These are phyloP conservation scores for Pheosia tremula DNA, from an alignment of 2,888 invertebrate species.

Conservation along the genomic window DNA sequence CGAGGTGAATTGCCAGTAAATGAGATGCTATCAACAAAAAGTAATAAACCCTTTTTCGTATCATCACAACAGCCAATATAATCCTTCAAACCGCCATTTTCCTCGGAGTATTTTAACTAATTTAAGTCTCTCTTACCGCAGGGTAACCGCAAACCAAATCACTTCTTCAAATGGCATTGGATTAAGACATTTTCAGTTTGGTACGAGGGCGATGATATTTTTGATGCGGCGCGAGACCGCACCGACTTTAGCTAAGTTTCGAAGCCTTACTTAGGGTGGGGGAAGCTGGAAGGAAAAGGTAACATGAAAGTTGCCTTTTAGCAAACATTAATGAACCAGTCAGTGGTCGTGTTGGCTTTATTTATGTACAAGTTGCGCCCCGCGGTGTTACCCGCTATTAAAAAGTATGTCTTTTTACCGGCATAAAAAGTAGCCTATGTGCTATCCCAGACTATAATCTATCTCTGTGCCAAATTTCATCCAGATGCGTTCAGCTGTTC, in stretches of 20 bases:
- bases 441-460: too few species aligned
- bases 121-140: conserved; percentile 31
- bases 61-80: neutral
- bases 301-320: conserved; percentile 55
- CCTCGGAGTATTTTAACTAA: conserved; percentile 35
- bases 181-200: conserved; percentile 40
- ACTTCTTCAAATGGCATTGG: conserved; percentile 37
- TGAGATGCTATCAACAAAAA: too few species aligned
- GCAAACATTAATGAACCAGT: conserved; percentile 13
- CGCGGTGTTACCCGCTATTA: too few species aligned
- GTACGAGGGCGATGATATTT: conserved; percentile 49
- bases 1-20: too few species aligned
- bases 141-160: conserved; percentile 39
- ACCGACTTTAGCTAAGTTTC: conserved; percentile 47
- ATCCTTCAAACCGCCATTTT: conserved; percentile 1
- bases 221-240: conserved; percentile 58
- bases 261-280: conserved; percentile 36
- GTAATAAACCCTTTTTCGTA: too few species aligned
- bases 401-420: too few species aligned
- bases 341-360: too few species aligned
- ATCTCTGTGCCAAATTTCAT: too few species aligned
- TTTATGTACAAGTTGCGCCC: too few species aligned
- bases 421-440: too few species aligned
- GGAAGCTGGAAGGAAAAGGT: conserved; percentile 52
- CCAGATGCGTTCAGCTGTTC: too few species aligned